Base-by-base conservation (phyloP, 1,140 invertebrate species). In the Calliphora vicina region DNA sequence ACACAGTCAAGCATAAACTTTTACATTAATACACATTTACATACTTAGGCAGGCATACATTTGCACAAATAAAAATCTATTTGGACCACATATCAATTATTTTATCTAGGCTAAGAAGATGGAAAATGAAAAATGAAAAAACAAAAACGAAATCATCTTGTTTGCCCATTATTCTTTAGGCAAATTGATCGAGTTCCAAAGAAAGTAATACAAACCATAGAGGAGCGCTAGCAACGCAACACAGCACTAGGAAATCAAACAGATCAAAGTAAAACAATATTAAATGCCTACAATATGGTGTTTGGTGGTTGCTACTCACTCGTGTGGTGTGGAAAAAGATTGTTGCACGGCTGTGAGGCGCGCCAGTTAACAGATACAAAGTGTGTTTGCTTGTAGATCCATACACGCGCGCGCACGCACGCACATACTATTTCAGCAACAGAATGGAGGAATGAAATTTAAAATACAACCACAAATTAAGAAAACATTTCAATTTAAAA, bases 401-500 rank as follows among this genome's bases (percentile, higher is more conserved):
- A 17, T 15, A 17, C 17, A 57, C 45, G 12, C 45, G 29, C 29
- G 6, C 45, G 12, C 45, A 8, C 29, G 6, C 10, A 35, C 10
- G 6, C 35, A 35, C 10, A 35, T 35, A 35, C 10, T 1, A 5
- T 5, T 35, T 35, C 50, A 57, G 17, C 15, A 57, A 6, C n/a
- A n/a, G 6, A 17, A 57, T 4, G n/a, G n/a, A 57, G n/a, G 13
- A 57, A 57, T 57, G 13, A 57, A 57, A 57, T 57, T n/a, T n/a
- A 15, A 57, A 17, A 57, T n/a, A 17, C 12, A 50, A 67, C 61
- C 23, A 67, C 50, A 67, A 67, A 23, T 67, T 67, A 67, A 67
- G 61, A 67, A 67, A 67, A 67, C 61, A 67, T 67, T 67, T 67
- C 61, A 67, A 67, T 67, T 67, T 25, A 67, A 57, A n/a, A 57